A percentile compares a stretch with the other conserved stretches of the same genome.
Evolutionary conservation across 2,113 vertebrate genomes (phyloP).

Genomic region (Sceloporus tristichus): DNA sequence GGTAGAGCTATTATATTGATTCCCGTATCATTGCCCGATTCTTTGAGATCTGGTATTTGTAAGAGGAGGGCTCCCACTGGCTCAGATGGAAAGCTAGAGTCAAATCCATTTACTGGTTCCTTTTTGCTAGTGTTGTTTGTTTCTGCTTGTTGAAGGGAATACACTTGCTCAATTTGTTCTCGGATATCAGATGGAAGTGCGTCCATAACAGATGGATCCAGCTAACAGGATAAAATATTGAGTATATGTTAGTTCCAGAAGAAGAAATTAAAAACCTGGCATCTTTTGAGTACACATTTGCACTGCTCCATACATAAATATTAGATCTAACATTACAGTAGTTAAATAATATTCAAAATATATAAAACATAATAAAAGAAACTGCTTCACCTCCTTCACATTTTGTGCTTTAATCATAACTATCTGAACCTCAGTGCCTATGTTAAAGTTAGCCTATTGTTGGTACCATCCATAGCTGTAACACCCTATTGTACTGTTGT

Average conservation of each 20-base stretch:
- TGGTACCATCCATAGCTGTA: not conserved
- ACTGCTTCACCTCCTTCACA: slow-evolving; percentile 1
- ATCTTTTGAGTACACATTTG: not conserved
- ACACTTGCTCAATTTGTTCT: slow-evolving; percentile 90
- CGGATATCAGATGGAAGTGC: slow-evolving; percentile 91
- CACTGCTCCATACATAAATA: not conserved
- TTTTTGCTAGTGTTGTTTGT: slow-evolving; percentile 61
- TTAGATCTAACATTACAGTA: not conserved
- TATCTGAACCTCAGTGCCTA: not conserved
- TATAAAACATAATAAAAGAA: not conserved
- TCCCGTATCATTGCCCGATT: slow-evolving; percentile 77
- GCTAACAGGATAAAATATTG: slow-evolving; percentile 72
- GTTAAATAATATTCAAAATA: not conserved
- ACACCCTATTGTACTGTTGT: too few species aligned
- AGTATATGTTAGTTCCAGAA: slow-evolving; percentile 42
- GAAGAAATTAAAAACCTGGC: not conserved
- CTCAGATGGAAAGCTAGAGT: slow-evolving; percentile 68
- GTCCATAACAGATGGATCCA: slow-evolving; percentile 93
- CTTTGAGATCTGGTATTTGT: slow-evolving; percentile 89
- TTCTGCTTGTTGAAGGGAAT: slow-evolving; percentile 76
- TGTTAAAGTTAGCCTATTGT: not conserved
- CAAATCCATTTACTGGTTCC: slow-evolving; percentile 75
- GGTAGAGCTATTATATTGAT: slow-evolving; percentile 92
- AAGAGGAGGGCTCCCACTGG: slow-evolving; percentile 85
- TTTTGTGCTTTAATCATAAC: not conserved